Percentiles rank a stretch among this genome's conserved stretches.
Evolutionary conservation across 2,888 invertebrate genomes (phyloP).

Genomic region (Dasypogon diadema): DNA sequence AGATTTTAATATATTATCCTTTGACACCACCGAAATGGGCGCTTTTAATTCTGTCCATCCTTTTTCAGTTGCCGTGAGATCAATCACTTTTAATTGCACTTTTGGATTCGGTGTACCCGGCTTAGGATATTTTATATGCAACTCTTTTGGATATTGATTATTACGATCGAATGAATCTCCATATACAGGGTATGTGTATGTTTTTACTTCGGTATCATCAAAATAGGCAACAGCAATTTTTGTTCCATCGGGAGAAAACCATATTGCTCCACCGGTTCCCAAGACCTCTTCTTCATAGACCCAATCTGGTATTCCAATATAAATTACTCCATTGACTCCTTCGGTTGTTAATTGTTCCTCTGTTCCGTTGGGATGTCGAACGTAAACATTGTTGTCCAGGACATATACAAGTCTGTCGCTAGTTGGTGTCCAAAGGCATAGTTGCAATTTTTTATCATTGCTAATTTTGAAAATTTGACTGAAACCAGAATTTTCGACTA

Average conservation of each 20-base stretch:
- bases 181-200: slow-evolving; percentile 76
- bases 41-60: slow-evolving; percentile 70
- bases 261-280: slow-evolving; percentile 77
- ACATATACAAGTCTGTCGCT: slow-evolving; percentile 74
- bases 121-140: slow-evolving; percentile 83
- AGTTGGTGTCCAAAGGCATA: slow-evolving; percentile 73
- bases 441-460: slow-evolving; percentile 72
- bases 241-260: slow-evolving; percentile 81
- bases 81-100: slow-evolving; percentile 76
- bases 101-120: slow-evolving; percentile 80
- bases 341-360: slow-evolving; percentile 72
- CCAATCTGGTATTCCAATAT: slow-evolving; percentile 92
- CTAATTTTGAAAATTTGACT: slow-evolving; percentile 71
- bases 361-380: slow-evolving; percentile 61
- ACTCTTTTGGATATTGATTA: slow-evolving; percentile 77
- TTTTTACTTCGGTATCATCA: slow-evolving; percentile 77
- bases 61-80: slow-evolving; percentile 67
- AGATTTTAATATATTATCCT: slow-evolving; percentile 76
- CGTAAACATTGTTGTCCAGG: slow-evolving; percentile 77
- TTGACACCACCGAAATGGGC: slow-evolving; percentile 71
- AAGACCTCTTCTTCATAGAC: slow-evolving; percentile 93
- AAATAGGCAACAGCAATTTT: slow-evolving; percentile 80
- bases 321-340: slow-evolving; percentile 76
- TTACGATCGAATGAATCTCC: slow-evolving; percentile 72
- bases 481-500: slow-evolving; percentile 57